Evolutionary conservation across 2,797 vertebrate species (phyloP).

Genomic region (Serranus cabrilla): DNA sequence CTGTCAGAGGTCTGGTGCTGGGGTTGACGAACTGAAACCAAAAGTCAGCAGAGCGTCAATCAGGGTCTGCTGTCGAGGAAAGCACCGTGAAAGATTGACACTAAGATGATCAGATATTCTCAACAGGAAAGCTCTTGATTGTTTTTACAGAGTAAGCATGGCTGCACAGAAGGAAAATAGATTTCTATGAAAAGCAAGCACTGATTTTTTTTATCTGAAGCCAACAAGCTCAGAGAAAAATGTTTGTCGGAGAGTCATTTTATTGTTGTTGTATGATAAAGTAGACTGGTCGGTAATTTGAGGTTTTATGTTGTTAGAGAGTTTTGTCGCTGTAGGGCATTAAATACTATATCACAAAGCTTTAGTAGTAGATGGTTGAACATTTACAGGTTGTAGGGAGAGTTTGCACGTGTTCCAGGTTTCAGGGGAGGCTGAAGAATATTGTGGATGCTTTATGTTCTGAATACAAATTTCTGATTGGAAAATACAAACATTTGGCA

Average conservation of each 20-base stretch:
- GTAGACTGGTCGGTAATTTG: not conserved
- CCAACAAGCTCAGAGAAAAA: not conserved
- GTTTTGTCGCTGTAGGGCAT: not conserved
- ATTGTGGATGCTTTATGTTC: not conserved
- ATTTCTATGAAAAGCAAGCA: not conserved
- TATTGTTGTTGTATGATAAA: not conserved
- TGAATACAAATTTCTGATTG: not conserved
- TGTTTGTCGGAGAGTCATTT: not conserved
- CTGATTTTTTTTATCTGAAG: not conserved
- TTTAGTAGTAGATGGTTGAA: not conserved
- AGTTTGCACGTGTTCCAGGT: not conserved
- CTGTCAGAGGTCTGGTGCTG: constrained; percentile 31
- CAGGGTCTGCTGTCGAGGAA: not conserved
- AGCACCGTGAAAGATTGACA: constrained; percentile 21
- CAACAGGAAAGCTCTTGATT: not conserved
- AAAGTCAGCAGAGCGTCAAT: constrained; percentile 55
- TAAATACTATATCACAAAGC: not conserved
- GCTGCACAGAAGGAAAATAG: not conserved
- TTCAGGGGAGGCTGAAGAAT: not conserved
- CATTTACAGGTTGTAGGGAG: not conserved
- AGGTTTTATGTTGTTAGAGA: not conserved
- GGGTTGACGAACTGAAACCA: constrained; percentile 29
- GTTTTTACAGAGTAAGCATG: not conserved
- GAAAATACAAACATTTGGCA: not conserved
- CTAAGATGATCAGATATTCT: constrained; percentile 5